phyloP scores from a whole-genome alignment of 2,888 invertebrate species.

The Cenopis cana region DNA sequence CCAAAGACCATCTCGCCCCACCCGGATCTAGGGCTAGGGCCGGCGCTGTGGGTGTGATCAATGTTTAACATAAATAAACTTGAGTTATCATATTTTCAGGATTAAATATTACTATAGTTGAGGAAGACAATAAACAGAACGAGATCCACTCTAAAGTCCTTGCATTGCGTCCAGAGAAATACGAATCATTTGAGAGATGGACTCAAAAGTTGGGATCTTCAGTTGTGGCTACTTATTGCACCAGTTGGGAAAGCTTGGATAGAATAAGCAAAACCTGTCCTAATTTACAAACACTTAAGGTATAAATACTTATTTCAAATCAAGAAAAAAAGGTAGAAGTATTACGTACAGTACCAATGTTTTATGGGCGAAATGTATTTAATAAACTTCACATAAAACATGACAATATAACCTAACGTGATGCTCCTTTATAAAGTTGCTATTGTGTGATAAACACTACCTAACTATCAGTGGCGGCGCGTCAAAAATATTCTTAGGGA shows the following conservation, averaged over 20 bases:
- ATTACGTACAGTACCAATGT: no score
- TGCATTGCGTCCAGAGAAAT: not conserved
- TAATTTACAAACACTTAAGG: slow-evolving; percentile 1
- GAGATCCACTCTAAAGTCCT: not conserved
- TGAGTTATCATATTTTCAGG: not conserved
- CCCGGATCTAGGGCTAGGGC: no score
- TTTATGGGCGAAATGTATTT: no score
- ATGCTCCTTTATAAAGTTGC: no score
- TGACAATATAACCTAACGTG: no score
- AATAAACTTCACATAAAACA: no score
- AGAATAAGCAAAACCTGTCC: not conserved
- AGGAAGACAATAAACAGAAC: not conserved
- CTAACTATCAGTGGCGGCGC: no score
- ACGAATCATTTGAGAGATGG: slow-evolving; percentile 3
- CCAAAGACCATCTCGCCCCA: no score
- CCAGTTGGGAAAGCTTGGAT: not conserved
- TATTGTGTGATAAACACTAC: no score
- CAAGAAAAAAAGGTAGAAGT: no score
- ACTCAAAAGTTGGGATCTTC: not conserved
- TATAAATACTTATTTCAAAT: not conserved
- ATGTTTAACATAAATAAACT: not conserved
- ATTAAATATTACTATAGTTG: not conserved
- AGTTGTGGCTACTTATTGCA: not conserved
- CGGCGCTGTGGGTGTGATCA: not conserved
- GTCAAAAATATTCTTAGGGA: no score